Conservation (phyloP, 2,888 invertebrate species). For the Hanleya hanleyi region DNA sequence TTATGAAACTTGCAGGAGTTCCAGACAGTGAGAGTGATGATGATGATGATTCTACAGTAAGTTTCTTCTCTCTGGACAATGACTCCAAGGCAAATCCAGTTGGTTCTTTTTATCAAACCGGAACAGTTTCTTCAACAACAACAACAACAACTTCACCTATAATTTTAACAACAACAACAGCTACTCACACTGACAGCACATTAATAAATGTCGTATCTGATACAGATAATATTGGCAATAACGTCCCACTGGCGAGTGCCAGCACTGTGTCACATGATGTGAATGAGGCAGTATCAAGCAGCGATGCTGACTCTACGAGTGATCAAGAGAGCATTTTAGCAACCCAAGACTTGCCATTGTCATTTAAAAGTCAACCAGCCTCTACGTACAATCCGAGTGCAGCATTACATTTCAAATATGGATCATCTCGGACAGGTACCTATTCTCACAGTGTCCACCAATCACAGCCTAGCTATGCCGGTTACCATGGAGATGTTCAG, state of each 20-base stretch:
- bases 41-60: slow-evolving; percentile 36
- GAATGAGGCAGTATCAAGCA: too few relatives aligned
- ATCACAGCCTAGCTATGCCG: not conserved
- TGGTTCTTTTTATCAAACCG: not conserved
- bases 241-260: too few relatives aligned
- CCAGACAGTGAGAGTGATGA: slow-evolving; percentile 56
- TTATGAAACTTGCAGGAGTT: not conserved
- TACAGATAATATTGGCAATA: too few relatives aligned
- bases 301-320: too few relatives aligned
- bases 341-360: not conserved
- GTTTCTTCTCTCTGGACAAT: slow-evolving; percentile 47
- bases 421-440: not conserved
- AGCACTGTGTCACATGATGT: too few relatives aligned
- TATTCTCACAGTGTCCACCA: not conserved
- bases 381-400: not conserved
- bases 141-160: too few relatives aligned
- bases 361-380: not conserved
- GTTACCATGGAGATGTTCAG: not conserved
- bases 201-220: too few relatives aligned
- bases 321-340: too few relatives aligned
- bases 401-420: not conserved
- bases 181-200: too few relatives aligned
- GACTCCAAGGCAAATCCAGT: not conserved
- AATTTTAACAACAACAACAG: too few relatives aligned
- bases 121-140: too few relatives aligned